These are phyloP conservation scores for Excalfactoria chinensis DNA, from an alignment of 2,113 vertebrate species.

Conservation along the genomic window DNA sequence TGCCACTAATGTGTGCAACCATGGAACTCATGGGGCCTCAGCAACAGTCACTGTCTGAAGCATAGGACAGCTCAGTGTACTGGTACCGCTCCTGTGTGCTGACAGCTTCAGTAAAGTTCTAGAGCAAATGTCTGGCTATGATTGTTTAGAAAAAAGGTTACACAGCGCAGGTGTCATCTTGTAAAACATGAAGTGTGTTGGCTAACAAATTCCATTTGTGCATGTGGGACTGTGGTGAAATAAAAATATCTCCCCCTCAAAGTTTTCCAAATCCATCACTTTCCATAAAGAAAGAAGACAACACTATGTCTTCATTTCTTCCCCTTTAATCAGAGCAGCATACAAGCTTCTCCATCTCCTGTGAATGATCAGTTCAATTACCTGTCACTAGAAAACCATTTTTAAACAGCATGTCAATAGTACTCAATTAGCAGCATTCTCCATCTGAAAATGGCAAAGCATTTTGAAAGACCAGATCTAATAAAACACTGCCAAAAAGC, in stretches of 20 bases:
- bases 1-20: neutral
- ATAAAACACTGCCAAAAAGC: neutral
- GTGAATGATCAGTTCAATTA: neutral
- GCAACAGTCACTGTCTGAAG: neutral
- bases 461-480: neutral
- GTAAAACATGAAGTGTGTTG: neutral
- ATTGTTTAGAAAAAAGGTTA: neutral
- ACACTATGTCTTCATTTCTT: neutral
- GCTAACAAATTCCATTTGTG: neutral
- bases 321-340: neutral
- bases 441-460: neutral
- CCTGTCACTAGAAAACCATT: neutral
- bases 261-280: neutral
- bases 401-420: neutral
- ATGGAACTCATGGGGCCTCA: fast-evolving
- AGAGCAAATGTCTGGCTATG: neutral
- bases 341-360: neutral
- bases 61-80: neutral
- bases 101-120: neutral
- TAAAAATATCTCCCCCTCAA: neutral
- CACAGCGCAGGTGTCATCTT: neutral
- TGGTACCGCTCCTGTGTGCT: neutral
- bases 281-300: neutral
- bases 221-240: neutral
- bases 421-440: neutral